Base-by-base conservation (phyloP, 2,888 invertebrate genomes). In the Drosophila helvetica region DNA sequence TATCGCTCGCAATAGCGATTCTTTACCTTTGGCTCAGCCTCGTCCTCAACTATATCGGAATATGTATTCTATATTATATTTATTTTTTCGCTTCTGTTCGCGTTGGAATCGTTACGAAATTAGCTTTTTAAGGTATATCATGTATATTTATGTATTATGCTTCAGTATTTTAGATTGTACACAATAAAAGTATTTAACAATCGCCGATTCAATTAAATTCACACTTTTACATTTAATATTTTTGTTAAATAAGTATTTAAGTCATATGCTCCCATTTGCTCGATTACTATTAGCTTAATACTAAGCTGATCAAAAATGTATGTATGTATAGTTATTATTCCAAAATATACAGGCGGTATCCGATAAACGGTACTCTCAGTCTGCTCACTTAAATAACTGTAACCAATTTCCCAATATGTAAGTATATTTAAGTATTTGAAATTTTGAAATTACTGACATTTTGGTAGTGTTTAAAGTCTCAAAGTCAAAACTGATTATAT, bases 151-250 rank as follows among this genome's bases (percentile, higher is more conserved):
- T 72, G 63, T 50, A 64, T 54, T 58, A 42, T 25, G 25, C 47
- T 38, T 30, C 52, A 61, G 55, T 70, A 54, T 67, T 67, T 65
- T 67, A 67, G 45, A 43, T 58, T 17, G 22, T 58, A 53, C 43
- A 47, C 17, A 60, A 48, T 33, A 48, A 58, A 68, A 51, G 38
- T 30, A 55, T 50, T 18, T 10, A 52, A 19, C 12, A 12, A 45
- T 46, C 51, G 2, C n/a, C 25, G 10, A 19, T 55, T 38, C 38
- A 22, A 17, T 22, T 10, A 10, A 42, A 19, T 5, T 5, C 3
- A 4, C 22, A 1, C 25, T 27, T 52, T 33, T 25, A 27, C 22
- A 27, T 42, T 33, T 6, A 33, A 4, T 30, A 12, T 22, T 33
- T 18, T 19, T 2, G 6, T 38, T 1, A 38, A n/a, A 38, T 38